A percentile compares a stretch with the other conserved stretches of the same genome.
Conservation (phyloP, 2,113 vertebrate genomes). For the Edolisoma coerulescens region DNA sequence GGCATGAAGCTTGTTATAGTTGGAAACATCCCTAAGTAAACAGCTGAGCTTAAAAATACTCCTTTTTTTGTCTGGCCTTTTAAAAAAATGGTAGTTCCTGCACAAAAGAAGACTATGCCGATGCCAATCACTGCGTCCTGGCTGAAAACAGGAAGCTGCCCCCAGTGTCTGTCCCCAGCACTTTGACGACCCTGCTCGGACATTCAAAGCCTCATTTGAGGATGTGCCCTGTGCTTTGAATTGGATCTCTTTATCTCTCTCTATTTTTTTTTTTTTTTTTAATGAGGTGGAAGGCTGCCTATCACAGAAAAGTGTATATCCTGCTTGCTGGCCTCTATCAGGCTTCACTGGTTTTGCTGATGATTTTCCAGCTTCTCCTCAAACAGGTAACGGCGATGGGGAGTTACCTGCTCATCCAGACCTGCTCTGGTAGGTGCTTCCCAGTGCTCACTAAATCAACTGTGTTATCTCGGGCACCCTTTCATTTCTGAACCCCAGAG, state of each 20-base stretch:
- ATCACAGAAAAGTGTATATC: constrained; percentile 4
- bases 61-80: constrained; percentile 30
- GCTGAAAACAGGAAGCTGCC: constrained; percentile 60
- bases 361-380: background rate
- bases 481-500: background rate
- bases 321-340: background rate
- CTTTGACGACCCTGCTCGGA: background rate
- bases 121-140: constrained; percentile 16
- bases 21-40: constrained; percentile 74
- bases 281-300: constrained; percentile 9
- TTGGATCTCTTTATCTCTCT: background rate
- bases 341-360: background rate
- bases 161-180: constrained; percentile 10
- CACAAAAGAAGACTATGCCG: constrained; percentile 43
- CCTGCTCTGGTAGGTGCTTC: background rate
- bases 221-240: constrained; percentile 8
- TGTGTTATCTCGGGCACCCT: background rate
- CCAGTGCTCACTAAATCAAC: background rate
- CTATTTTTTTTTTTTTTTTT: background rate
- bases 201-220: background rate
- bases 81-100: constrained; percentile 31
- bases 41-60: constrained; percentile 70
- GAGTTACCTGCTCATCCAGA: background rate
- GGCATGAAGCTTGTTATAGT: constrained; percentile 64
- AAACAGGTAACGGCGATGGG: background rate